phyloP scores from a whole-genome alignment of 2,113 vertebrate genomes.

The Chaenogobius annularis region DNA sequence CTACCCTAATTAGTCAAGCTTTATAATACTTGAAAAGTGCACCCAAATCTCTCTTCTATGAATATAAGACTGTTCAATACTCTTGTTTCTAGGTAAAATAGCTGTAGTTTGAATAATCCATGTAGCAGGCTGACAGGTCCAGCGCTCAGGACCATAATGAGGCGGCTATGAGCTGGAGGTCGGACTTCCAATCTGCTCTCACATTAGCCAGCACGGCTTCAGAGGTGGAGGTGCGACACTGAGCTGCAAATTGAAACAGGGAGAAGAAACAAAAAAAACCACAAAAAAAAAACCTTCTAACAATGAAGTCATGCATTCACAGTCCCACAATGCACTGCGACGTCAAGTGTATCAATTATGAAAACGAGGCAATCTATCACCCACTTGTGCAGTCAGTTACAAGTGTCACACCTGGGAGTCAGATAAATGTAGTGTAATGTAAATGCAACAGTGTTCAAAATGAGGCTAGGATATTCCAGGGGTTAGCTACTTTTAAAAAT shows the following conservation, averaged over 20 bases:
- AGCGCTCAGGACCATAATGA: conserved; percentile 46
- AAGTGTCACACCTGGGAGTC: background rate
- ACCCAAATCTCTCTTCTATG: background rate
- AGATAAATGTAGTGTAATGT: no score
- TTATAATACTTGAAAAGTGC: background rate
- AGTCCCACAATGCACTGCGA: background rate
- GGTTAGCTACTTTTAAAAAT: no score
- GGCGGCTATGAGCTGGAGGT: conserved; percentile 37
- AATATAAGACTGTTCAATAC: background rate
- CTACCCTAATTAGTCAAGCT: background rate
- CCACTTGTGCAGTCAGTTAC: background rate
- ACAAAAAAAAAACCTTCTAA: conserved; percentile 16
- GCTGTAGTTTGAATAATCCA: conserved; percentile 39
- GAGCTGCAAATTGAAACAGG: conserved; percentile 33
- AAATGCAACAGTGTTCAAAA: no score
- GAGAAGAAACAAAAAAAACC: background rate
- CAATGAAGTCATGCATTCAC: background rate
- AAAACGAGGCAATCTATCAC: background rate
- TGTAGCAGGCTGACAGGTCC: conserved; percentile 25
- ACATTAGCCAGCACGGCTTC: conserved; percentile 17
- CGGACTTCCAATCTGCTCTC: conserved; percentile 45
- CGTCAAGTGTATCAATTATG: background rate
- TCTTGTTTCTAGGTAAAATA: conserved; percentile 11
- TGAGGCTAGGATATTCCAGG: background rate
- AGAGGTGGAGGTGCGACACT: conserved; percentile 26